Evolutionary conservation across 2,797 vertebrate species (phyloP), one percentile per base, ranked within the genome.

Genomic region (Poeciliopsis paucimaculata): DNA sequence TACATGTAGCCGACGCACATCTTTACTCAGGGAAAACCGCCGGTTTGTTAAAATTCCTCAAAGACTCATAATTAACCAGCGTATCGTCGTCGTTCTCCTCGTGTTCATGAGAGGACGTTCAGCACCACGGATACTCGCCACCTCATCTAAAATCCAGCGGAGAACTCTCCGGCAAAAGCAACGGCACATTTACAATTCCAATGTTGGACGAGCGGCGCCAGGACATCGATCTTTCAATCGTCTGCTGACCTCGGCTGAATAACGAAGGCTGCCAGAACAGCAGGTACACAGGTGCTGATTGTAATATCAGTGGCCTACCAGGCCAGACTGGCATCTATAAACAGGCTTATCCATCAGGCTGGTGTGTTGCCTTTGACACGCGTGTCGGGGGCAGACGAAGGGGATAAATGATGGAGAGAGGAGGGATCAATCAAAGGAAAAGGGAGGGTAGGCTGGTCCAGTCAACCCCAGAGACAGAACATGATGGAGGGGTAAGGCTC

Each of bases 321-420:
- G 94, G 93, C 93, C 93, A 88, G 90, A 93, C 93, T 94, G 94
- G 94, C 93, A 95, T 95, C 92, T 89, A 92, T 94, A 94, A 95
- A 92, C 93, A 94, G 92, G 89, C 93, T 92, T 93, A 95, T 96
- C 94, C 95, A 95, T 96, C 95, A 95, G 93, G 90, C 93, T 90
- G 87, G 64, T 79, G 90, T 87, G 91, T 91, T 94, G 92, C 88
- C 90, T 92, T 91, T 94, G 95, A 95, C 94, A 91, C 78, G 57
- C 49, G 86, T 91, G 94, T 95, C 93, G 93, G 93, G 90, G 90
- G 91, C 91, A 89, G 93, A 91, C 88, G 85, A 88, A 90, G 90
- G 75, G 89, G 92, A 95, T 94, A 95, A 94, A 95, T 95, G 93
- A 95, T 87, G 92, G 93, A 92, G 92, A 90, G 90, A 80, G 91